Evolutionary conservation across 1,140 invertebrate genomes (phyloP), one percentile per base, ranked within the genome.

Genomic region (Drosophila tani): DNA sequence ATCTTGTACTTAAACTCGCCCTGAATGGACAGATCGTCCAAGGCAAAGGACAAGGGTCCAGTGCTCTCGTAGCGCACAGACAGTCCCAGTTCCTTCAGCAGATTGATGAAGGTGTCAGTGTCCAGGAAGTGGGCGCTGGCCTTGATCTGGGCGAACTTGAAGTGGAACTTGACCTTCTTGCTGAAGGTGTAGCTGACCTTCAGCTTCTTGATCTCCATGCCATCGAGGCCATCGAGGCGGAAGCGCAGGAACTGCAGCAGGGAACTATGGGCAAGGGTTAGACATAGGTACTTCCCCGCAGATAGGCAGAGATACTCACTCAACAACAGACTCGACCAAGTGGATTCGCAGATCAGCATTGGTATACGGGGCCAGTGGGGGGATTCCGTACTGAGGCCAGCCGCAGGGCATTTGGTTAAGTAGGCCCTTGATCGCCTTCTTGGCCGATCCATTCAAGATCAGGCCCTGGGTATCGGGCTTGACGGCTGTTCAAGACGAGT

Each of bases 1-100:
- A 92, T 91, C 70, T 92, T 92, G 73, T 92, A 92, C 58, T 92
- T 92, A 79, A 92, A 92, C 47, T 83, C 81, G n/a, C 91, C 91
- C 51, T 87, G 59, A 46, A 92, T 71, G n/a, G 79, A 76, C 0
- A 92, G 76, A 69, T 92, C 66, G 27, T 87, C 53, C 58, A 92
- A 59, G 15, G 65, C 43, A 17, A 92, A 92, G 59, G 78, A 55
- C 27, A 92, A 14, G 5, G 88, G 88, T 9, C 88, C 91, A 3
- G 55, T 32, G 57, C 91, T 91, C 66, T 92, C 85, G 51, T 91
- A 92, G 15, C 85, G 82, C 32, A 91, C 88, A 0, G 67, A 73
- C 7, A 92, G 49, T 6, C 91, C 91, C 50, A 92, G 50, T 45
- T 87, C 15, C 38, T 56, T 66, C 9, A 92, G 69, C 43, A 92